Base-by-base conservation (phyloP, 2,113 vertebrate genomes). In the Neodon shergylaensis region DNA sequence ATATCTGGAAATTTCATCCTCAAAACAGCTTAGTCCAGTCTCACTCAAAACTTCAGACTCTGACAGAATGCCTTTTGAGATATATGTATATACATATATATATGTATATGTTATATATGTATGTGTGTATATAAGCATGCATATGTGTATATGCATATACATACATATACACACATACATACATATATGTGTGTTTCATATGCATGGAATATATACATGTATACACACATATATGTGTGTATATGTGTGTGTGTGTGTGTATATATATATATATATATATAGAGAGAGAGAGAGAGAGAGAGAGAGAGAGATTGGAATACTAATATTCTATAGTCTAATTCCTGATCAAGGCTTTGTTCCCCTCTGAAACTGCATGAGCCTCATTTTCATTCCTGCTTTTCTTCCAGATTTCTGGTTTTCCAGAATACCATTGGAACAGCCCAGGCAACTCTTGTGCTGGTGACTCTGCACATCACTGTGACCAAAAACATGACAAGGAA, bases 91-190 rank as follows among this genome's bases (percentile, higher is more conserved):
- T 52, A 3, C 7, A 3, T 52, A 52, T 52, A 52, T 52, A 3
- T 52, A 0, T 49, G 0, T 49, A 5, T 49, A 4, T 49, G 47
- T 49, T 10, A 1, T 12, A 1, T 49, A 8, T 52, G 49, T 52
- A 10, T 52, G 12, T 52, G 49, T 52, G 49, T 36, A 5, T 68
- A 31, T 68, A 33, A 16, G 6, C 12, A 28, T 13, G 4, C 28
- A 12, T 33, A 28, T 31, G 26, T 31, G 11, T 66, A 31, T 66
- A 31, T 52, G 13, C 52, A 52, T 4, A 52, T 52, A 14, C 49
- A 52, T 52, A 14, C 13, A 49, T 49, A 49, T 49, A 49, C 9
- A 49, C 47, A 49, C 9, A 26, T 66, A 49, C 9, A 26, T 66
- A 49, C 47, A 28, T 14, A 28, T 33, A 28, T 33, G 28, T 33